Base-by-base conservation (phyloP, 1,140 invertebrate species). In the Calliopsis andreniformis region DNA sequence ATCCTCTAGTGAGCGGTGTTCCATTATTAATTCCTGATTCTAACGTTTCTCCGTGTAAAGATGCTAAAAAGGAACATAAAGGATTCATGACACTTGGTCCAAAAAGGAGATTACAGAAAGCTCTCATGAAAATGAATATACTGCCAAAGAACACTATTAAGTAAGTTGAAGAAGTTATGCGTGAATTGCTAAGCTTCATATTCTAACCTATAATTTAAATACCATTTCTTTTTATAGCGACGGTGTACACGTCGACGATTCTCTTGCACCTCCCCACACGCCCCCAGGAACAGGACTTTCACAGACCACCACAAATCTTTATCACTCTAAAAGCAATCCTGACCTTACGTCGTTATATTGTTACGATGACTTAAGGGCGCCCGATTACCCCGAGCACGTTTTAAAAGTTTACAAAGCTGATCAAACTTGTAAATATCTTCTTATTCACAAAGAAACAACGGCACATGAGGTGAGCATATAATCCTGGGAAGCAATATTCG, bases 371-470 rank as follows among this genome's bases (percentile, higher is more conserved):
- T 89, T 94, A 59, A 93, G 95, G 62, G 94, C 94, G 64, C 93
- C 95, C 3, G 97, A 99, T 91, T 98, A 97, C 92, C 98, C 98
- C 7, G 98, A 99, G 89, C 98, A 99, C 93, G 98, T 99, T 43
- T 93, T 99, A 0, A 99, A 99, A 93, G 97, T 98, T n/a, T 98
- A 96, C 87, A 97, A 97, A 93, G 95, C 97, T 30, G 99, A 99
- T 93, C 98, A 99, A 93, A 97, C 97, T 4, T 99, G 97, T 93
- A 99, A 99, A 93, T 99, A 98, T 93, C 94, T 99, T 69, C 94
- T 98, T 51, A 97, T 99, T 61, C 97, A 99, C 89, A 99, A 99
- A 94, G 98, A 99, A 91, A 99, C 98, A 3, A 99, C 98, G 30
- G 98, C 98, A 0, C 96, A 98, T 87, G 98, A 99, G 93, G 89